Evolutionary conservation across 2,113 vertebrate species (phyloP).

Genomic region (Oenanthe oenanthe): DNA sequence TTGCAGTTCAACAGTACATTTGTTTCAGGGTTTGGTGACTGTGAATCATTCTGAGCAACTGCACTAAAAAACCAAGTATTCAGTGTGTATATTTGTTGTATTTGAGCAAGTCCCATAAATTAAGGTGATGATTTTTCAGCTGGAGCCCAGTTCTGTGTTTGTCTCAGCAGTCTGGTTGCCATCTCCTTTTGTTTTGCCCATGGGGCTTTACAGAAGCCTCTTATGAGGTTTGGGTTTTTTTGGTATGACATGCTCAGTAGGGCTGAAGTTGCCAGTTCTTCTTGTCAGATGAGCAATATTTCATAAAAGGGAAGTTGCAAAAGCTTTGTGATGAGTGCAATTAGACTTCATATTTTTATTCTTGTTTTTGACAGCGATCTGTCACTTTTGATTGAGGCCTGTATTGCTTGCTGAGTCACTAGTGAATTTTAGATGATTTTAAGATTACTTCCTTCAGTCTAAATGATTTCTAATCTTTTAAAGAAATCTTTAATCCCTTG

Average conservation of each 20-base stretch:
- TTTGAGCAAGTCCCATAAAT: neutral
- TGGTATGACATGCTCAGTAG: neutral
- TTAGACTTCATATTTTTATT: slow-evolving; percentile 9
- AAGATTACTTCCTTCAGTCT: neutral
- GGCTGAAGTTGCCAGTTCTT: neutral
- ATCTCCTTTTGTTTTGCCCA: neutral
- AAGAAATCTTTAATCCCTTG: neutral
- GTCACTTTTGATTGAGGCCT: slow-evolving; percentile 18
- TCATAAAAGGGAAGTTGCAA: slow-evolving; percentile 38
- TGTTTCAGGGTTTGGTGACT: neutral
- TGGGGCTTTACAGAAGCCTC: neutral
- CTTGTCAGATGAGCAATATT: neutral
- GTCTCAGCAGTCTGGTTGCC: neutral
- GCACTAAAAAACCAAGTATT: neutral
- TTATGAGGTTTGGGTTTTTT: neutral
- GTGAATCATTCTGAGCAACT: neutral
- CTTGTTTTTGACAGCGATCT: neutral
- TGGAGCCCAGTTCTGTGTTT: neutral
- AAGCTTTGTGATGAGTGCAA: neutral
- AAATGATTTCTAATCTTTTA: neutral
- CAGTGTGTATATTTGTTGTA: neutral
- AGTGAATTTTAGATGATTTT: neutral
- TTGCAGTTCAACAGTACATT: neutral
- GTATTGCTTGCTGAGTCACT: neutral
- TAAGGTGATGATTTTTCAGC: neutral